These are phyloP conservation scores for Halcyon malimbica DNA, from an alignment of 2,113 vertebrate species.

Conservation along the genomic window DNA sequence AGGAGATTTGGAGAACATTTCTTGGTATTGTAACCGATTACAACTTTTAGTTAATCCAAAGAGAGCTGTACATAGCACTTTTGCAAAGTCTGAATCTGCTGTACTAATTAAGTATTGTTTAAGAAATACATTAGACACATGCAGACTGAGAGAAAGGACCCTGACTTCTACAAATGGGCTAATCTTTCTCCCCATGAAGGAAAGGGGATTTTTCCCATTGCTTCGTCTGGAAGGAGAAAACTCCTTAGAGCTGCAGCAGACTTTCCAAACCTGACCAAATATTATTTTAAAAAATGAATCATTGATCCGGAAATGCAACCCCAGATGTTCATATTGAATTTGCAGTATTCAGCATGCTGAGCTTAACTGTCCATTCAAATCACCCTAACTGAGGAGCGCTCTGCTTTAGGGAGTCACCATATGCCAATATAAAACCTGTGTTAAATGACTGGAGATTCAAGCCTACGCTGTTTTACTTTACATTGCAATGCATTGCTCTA, in stretches of 20 bases:
- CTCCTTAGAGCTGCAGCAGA: background rate
- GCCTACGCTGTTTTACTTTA: slow-evolving; percentile 59
- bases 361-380: slow-evolving; percentile 51
- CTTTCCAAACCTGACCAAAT: slow-evolving; percentile 12
- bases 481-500: slow-evolving; percentile 39
- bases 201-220: background rate
- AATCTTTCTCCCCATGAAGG: background rate
- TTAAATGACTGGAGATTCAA: slow-evolving; percentile 44
- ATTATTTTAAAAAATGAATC: slow-evolving; percentile 24
- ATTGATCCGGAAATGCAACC: slow-evolving; percentile 4
- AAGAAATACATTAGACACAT: background rate
- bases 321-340: slow-evolving; percentile 52
- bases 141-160: background rate
- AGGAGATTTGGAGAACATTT: background rate
- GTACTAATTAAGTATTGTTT: background rate
- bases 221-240: background rate
- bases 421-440: slow-evolving; percentile 48
- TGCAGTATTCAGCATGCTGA: slow-evolving; percentile 12
- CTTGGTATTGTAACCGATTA: background rate
- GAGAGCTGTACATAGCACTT: background rate
- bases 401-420: slow-evolving; percentile 52
- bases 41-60: background rate
- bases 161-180: background rate
- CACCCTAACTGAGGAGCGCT: background rate
- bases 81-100: background rate